Percentiles rank a stretch among this genome's conserved stretches.
Evolutionary conservation across 1,140 invertebrate species (phyloP).

Genomic region (Scaptodrosophila lebanonensis): DNA sequence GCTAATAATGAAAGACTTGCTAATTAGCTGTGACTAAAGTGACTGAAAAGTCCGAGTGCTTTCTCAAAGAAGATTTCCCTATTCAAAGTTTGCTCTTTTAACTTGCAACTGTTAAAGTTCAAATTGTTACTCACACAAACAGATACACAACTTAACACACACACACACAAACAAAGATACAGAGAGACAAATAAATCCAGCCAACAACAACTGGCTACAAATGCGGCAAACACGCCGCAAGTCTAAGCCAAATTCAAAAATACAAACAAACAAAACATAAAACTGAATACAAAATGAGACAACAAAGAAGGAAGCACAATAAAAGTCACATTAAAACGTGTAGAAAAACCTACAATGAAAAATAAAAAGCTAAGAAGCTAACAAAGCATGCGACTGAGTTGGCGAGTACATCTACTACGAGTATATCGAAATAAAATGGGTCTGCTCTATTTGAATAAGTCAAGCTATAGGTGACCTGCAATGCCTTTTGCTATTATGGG

Average conservation of each 20-base stretch:
- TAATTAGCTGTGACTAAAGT: constrained; percentile 24
- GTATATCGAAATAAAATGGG: constrained; percentile 13
- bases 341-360: constrained; percentile 13
- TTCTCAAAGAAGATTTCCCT: too few relatives aligned
- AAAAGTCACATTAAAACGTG: constrained; percentile 72
- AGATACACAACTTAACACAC: constrained; percentile 1
- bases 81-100: constrained; percentile 16
- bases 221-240: background rate
- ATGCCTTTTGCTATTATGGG: constrained; percentile 31
- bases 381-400: constrained; percentile 1
- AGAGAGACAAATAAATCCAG: background rate
- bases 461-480: constrained; percentile 54
- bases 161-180: background rate
- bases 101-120: constrained; percentile 30
- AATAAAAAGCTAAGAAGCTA: constrained; percentile 1
- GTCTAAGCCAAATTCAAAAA: background rate
- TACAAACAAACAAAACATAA: constrained; percentile 41
- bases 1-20: background rate
- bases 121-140: constrained; percentile 4
- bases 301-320: constrained; percentile 63
- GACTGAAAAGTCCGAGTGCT: background rate
- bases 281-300: constrained; percentile 70
- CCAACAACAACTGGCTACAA: background rate
- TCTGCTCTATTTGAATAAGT: constrained; percentile 18
- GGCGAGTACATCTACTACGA: background rate